Base-by-base conservation (phyloP, 2,113 vertebrate species). In the Girardinichthys multiradiatus region DNA sequence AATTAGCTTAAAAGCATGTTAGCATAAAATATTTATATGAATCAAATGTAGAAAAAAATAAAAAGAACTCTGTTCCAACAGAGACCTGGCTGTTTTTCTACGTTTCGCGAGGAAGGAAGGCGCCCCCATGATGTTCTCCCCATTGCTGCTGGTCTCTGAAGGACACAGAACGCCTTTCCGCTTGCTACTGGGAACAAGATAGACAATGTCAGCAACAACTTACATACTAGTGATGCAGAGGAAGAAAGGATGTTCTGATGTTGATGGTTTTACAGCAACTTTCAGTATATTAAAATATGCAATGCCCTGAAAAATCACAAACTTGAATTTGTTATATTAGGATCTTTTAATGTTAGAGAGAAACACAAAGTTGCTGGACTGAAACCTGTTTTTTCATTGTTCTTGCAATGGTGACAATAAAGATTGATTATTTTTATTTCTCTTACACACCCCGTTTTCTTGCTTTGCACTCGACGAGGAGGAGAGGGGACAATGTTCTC, bases 391-490 rank as follows among this genome's bases (percentile, higher is more conserved):
- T n/a, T n/a, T n/a, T n/a, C n/a, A n/a, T n/a, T n/a, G n/a, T n/a
- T n/a, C n/a, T n/a, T n/a, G n/a, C n/a, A n/a, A n/a, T n/a, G n/a
- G n/a, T n/a, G n/a, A n/a, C n/a, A n/a, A n/a, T n/a, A n/a, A n/a
- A n/a, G n/a, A n/a, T n/a, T n/a, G n/a, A n/a, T n/a, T n/a, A n/a
- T n/a, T n/a, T n/a, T 21, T 24, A 21, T n/a, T 54, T 54, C 24
- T n/a, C 48, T 68, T 35, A 80, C 80, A 63, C 6, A 93, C 89
- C 88, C 88, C 60, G 48, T 27, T 19, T 15, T 31, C 13, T 64
- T 80, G 39, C 13, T 72, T 33, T 35, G 70, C 21, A 30, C 65
- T 80, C 24, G 77, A 42, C 2, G 0, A 1, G 26, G 57, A 54
- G 31, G 14, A 11, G 21, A 51, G 3, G 72, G 51, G 4, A 35